Evolutionary conservation across 2,888 invertebrate genomes (phyloP), one percentile per base, ranked within the genome.

Genomic region (Dryomyza anilis): DNA sequence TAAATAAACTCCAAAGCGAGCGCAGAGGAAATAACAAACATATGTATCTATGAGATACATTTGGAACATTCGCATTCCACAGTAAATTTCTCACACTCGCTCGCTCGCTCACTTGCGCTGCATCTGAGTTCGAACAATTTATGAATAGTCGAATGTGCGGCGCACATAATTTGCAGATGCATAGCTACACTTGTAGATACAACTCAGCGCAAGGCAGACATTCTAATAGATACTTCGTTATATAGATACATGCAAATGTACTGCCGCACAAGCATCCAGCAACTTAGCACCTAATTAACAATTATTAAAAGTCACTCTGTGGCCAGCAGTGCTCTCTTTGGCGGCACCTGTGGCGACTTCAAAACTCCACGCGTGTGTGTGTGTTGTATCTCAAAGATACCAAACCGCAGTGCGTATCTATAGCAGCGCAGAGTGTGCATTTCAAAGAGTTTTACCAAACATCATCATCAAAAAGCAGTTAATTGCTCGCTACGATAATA

Each of bases 1-100:
- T 23, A 23, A 10, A 23, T 3, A 23, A 50, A 50, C 10, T 19
- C 25, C 14, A 14, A 3, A 19, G 14, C 0, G 46, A 55, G 16
- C n/a, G 43, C 63, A 36, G 48, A 55, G 39, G 59, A 66, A 61
- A 53, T 12, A 16, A 48, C 10, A n/a, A n/a, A n/a, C n/a, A n/a
- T n/a, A n/a, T n/a, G n/a, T n/a, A n/a, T n/a, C n/a, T n/a, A 16
- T 23, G 14, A 55, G 21, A 36, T 55, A 6, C 36, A 48, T 30
- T 48, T 21, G 23, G 46, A 63, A 25, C 67, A 69, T 69, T 78
- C 74, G 74, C 79, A 78, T 76, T 76, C 74, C 76, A 72, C 76
- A 76, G 79, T 76, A 76, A 76, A 78, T 76, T 78, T 78, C 79
- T 78, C 79, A 79, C 79, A 77, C 76, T 77, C 74, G 77, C 76